A percentile compares a stretch with the other conserved stretches of the same genome.
Conservation (phyloP, 2,797 vertebrate genomes). For the Pelobates cultripes region DNA sequence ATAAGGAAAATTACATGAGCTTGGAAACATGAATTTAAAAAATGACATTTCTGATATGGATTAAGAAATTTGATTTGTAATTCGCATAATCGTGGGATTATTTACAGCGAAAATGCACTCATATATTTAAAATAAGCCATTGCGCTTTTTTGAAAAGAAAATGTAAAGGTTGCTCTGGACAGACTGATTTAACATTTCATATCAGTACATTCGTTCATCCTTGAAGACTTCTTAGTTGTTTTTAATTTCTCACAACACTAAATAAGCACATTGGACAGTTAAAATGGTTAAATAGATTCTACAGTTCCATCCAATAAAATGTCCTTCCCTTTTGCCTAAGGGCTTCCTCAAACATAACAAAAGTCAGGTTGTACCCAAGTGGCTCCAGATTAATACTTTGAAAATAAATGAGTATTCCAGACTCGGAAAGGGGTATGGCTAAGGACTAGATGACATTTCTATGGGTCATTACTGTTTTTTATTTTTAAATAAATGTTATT, state of each 20-base stretch:
- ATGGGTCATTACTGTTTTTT: too few species aligned
- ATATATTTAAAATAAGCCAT: conserved; percentile 27
- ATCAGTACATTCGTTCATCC: neutral
- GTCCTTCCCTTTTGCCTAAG: too few species aligned
- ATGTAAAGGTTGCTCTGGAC: conserved; percentile 21
- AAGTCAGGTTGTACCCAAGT: too few species aligned
- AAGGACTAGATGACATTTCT: too few species aligned
- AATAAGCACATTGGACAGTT: neutral
- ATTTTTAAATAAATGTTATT: too few species aligned
- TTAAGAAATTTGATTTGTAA: conserved; percentile 45
- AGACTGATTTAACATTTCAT: neutral
- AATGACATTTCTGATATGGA: conserved; percentile 43
- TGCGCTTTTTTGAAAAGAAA: conserved; percentile 10
- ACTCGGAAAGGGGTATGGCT: too few species aligned
- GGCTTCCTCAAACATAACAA: too few species aligned
- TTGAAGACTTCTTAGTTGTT: neutral
- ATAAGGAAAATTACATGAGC: conserved; percentile 49
- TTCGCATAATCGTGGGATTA: conserved; percentile 36
- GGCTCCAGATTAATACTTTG: too few species aligned
- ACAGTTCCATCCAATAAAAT: too few species aligned
- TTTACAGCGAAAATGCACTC: conserved; percentile 33
- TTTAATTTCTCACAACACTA: neutral
- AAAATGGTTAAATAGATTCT: neutral
- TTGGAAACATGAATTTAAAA: conserved; percentile 37
- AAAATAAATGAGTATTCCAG: too few species aligned